Percentiles rank a stretch among this genome's conserved stretches.
These are phyloP conservation scores for Melitaea athalia DNA, from an alignment of 2,888 invertebrate species.

Conservation along the genomic window DNA sequence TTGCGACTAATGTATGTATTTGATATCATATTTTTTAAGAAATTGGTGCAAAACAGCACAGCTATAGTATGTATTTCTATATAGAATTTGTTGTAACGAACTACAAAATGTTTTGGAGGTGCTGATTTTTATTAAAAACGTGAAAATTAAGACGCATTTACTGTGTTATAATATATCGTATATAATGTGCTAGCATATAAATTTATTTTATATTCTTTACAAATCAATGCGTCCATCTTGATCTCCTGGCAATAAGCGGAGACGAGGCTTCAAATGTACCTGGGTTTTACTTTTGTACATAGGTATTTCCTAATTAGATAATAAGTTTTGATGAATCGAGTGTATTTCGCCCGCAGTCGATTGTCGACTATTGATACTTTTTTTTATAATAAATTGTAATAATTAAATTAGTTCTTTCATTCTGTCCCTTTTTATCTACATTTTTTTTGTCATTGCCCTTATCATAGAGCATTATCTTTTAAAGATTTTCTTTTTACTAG, in stretches of 20 bases:
- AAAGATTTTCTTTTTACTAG: too few relatives aligned
- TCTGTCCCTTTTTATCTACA: constrained; percentile 19
- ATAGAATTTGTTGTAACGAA: too few relatives aligned
- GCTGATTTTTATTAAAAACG: too few relatives aligned
- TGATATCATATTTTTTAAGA: too few relatives aligned
- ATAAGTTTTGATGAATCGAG: constrained; percentile 53
- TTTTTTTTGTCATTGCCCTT: too few relatives aligned
- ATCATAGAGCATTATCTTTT: too few relatives aligned
- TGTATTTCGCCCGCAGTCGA: constrained; percentile 79
- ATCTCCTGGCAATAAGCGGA: constrained; percentile 31
- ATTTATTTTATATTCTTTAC: constrained; percentile 30
- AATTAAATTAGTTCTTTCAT: constrained; percentile 37
- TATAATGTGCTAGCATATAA: not conserved
- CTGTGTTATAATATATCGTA: not conserved
- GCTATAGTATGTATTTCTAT: too few relatives aligned
- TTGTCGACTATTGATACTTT: constrained; percentile 68
- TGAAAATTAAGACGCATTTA: too few relatives aligned
- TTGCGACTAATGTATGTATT: not conserved
- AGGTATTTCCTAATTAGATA: constrained; percentile 57
- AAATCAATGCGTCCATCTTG: constrained; percentile 56
- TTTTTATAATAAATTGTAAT: constrained; percentile 68
- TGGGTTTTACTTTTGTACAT: constrained; percentile 70
- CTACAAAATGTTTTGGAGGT: too few relatives aligned
- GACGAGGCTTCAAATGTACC: constrained; percentile 55
- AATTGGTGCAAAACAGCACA: too few relatives aligned